Percentiles rank a stretch among this genome's conserved stretches.
phyloP scores from a whole-genome alignment of 2,113 vertebrate species.

The Alectura lathami region DNA sequence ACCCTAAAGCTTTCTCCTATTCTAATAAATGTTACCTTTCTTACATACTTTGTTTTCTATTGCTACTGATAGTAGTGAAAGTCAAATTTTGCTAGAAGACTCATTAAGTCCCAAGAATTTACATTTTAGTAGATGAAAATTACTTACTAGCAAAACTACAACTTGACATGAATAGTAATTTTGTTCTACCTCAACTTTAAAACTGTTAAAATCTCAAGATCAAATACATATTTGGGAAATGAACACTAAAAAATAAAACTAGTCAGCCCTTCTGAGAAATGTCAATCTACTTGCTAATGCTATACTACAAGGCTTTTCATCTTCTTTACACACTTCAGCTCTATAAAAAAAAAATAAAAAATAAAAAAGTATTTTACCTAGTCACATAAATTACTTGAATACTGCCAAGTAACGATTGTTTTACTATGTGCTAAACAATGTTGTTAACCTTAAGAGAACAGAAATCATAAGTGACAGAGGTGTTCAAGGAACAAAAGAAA shows the following conservation, averaged over 20 bases:
- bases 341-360: neutral
- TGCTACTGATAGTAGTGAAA: neutral
- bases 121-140: neutral
- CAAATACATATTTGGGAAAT: neutral
- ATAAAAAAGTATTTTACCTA: neutral
- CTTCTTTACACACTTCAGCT: neutral
- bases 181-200: neutral
- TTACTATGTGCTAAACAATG: neutral
- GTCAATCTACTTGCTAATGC: neutral
- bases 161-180: neutral
- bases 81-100: neutral
- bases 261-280: neutral
- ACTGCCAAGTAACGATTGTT: neutral
- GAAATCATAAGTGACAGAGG: neutral
- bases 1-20: neutral
- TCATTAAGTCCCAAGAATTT: neutral
- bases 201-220: neutral
- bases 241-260: neutral
- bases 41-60: neutral
- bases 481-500: neutral
- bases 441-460: neutral
- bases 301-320: neutral
- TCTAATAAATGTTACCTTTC: neutral
- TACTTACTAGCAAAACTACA: neutral
- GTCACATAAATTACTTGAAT: neutral